These are phyloP conservation scores for Drosophila hydei DNA, from an alignment of 1,140 invertebrate genomes.

Conservation along the genomic window DNA sequence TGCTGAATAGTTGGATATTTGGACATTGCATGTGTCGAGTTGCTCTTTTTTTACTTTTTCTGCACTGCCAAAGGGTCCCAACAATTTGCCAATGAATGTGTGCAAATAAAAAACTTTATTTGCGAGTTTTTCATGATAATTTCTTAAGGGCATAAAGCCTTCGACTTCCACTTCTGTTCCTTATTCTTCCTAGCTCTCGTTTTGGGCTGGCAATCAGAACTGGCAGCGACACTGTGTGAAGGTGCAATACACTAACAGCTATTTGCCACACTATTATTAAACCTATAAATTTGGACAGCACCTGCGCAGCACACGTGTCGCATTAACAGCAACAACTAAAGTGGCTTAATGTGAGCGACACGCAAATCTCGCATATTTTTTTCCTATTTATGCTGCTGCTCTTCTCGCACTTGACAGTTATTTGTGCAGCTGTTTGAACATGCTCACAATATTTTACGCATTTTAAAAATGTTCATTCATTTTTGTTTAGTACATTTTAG, in stretches of 20 bases:
- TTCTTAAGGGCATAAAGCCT: neutral
- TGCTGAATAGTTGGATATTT: constrained; percentile 65
- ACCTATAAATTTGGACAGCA: constrained; percentile 63
- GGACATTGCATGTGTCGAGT: constrained; percentile 55
- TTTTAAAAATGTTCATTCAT: constrained; percentile 63
- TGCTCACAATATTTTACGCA: constrained; percentile 46
- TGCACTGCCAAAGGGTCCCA: neutral
- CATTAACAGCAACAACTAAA: constrained; percentile 29
- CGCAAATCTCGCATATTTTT: constrained; percentile 38
- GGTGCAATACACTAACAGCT: constrained; percentile 26
- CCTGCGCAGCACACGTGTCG: constrained; percentile 58
- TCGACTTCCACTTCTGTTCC: neutral
- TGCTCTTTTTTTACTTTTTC: neutral
- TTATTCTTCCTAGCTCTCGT: neutral
- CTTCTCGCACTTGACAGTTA: constrained; percentile 25
- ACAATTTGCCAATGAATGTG: too few species aligned
- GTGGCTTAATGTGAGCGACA: constrained; percentile 28
- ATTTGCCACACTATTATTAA: constrained; percentile 65
- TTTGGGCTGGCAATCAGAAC: constrained; percentile 27
- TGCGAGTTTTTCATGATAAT: neutral
- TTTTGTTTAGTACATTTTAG: constrained; percentile 34
- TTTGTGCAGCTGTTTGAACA: constrained; percentile 67
- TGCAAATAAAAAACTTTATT: neutral
- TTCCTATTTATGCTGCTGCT: constrained; percentile 48
- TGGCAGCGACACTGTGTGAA: constrained; percentile 42